Conservation (phyloP, 30 jellyfish, hydroid and myxozoan genomes). For the Hydractinia symbiolongicarpus region DNA sequence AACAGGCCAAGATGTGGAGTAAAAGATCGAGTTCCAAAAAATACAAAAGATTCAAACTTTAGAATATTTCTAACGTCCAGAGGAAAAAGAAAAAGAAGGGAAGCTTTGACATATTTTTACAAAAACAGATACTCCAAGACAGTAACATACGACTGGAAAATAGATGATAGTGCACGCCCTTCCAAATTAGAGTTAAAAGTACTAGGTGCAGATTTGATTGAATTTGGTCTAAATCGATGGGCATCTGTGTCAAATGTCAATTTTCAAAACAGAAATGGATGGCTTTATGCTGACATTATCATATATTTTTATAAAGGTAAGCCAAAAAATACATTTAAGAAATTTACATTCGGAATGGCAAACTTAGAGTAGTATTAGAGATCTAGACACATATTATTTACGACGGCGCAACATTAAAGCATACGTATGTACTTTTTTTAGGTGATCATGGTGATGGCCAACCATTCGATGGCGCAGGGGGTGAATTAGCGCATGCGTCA, state of each 20-base stretch:
- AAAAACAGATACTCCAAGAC: neutral
- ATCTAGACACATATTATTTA: neutral
- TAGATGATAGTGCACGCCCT: neutral
- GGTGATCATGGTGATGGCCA: slow-evolving; percentile 43
- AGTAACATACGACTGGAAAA: neutral
- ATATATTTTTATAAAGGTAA: slow-evolving; percentile 10
- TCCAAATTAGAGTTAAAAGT: neutral
- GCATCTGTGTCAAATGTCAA: slow-evolving; percentile 18
- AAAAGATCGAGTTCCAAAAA: neutral
- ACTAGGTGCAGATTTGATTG: neutral
- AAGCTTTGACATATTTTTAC: neutral
- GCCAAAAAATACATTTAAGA: neutral
- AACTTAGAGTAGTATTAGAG: too few relatives aligned
- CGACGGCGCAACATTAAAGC: neutral
- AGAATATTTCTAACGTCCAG: neutral
- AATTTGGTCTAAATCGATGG: slow-evolving; percentile 21
- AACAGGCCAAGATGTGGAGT: slow-evolving; percentile 13
- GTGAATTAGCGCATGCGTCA: slow-evolving; percentile 29
- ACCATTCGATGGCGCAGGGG: slow-evolving; percentile 35
- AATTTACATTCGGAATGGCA: too few relatives aligned
- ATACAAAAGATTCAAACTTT: neutral
- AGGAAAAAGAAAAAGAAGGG: slow-evolving; percentile 16
- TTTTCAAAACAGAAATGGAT: neutral
- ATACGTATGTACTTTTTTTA: neutral
- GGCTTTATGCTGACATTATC: neutral